Conservation (phyloP, 2,888 invertebrate species). For the Ormyrus pomaceus region DNA sequence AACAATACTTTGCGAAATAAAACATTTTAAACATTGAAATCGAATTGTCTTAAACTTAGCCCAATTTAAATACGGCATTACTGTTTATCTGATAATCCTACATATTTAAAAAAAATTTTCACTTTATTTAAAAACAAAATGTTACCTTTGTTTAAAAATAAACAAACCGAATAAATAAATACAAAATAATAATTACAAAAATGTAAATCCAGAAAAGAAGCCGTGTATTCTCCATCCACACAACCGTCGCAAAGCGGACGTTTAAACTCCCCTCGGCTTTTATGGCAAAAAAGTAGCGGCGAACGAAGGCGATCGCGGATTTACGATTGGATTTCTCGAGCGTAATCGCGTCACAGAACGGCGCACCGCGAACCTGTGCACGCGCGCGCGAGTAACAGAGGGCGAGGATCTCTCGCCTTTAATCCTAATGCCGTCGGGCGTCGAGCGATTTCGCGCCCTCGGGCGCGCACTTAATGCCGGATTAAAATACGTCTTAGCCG, state of each 20-base stretch:
- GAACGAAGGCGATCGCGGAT: background rate
- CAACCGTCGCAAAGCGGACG: background rate
- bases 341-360: slow-evolving; percentile 7
- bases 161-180: too few species aligned
- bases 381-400: background rate
- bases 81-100: too few species aligned
- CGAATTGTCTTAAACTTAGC: too few species aligned
- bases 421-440: slow-evolving; percentile 71
- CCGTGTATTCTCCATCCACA: background rate
- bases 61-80: too few species aligned
- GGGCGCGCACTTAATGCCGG: slow-evolving; percentile 69
- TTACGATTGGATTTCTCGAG: slow-evolving; percentile 3
- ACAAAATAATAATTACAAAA: too few species aligned
- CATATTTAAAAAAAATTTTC: too few species aligned
- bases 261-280: background rate
- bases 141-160: too few species aligned
- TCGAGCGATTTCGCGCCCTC: slow-evolving; percentile 51
- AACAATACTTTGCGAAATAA: too few species aligned
- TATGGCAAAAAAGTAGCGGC: too few species aligned
- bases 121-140: too few species aligned
- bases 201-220: too few species aligned
- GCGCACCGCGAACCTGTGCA: background rate
- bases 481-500: slow-evolving; percentile 66
- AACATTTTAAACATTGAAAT: too few species aligned
- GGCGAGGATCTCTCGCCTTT: slow-evolving; percentile 67